phyloP scores from a whole-genome alignment of 2,113 vertebrate species.

The Lepus europaeus region DNA sequence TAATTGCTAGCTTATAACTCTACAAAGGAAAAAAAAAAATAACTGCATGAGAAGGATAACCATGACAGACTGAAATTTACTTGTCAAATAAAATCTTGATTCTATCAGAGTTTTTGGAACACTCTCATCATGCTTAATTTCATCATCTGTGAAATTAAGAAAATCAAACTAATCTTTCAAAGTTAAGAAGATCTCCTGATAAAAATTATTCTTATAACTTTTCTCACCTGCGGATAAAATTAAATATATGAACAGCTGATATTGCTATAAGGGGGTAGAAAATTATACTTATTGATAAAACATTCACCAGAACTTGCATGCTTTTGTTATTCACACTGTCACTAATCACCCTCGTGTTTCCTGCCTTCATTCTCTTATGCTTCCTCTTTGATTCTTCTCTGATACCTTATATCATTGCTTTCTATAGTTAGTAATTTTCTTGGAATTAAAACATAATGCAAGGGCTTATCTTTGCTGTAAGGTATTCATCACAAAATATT shows the following conservation, averaged over 20 bases:
- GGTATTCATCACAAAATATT: conserved; percentile 62
- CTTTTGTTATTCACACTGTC: neutral
- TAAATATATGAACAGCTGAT: conserved; percentile 22
- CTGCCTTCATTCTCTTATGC: neutral
- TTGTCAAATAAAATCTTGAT: conserved; percentile 38
- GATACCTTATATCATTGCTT: conserved; percentile 27
- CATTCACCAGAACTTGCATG: neutral
- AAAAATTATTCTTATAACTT: conserved; percentile 51
- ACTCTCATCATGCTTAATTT: neutral
- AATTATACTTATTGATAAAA: neutral
- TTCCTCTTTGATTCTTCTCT: conserved; percentile 40
- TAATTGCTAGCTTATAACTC: conserved; percentile 87
- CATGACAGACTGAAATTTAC: conserved; percentile 55
- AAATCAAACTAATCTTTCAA: conserved; percentile 14
- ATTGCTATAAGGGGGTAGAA: conserved; percentile 11
- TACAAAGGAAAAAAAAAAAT: conserved; percentile 75
- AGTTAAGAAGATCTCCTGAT: conserved; percentile 2
- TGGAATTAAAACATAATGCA: conserved; percentile 54
- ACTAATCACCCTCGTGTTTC: neutral
- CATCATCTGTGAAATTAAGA: conserved; percentile 47
- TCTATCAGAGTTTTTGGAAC: conserved; percentile 19
- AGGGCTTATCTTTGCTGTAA: conserved; percentile 56
- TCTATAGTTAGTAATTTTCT: conserved; percentile 61
- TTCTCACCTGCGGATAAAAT: conserved; percentile 54
- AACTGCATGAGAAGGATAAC: conserved; percentile 41